Evolutionary conservation across 2,797 vertebrate species (phyloP).

Genomic region (Sternarchorhynchus goeldii): DNA sequence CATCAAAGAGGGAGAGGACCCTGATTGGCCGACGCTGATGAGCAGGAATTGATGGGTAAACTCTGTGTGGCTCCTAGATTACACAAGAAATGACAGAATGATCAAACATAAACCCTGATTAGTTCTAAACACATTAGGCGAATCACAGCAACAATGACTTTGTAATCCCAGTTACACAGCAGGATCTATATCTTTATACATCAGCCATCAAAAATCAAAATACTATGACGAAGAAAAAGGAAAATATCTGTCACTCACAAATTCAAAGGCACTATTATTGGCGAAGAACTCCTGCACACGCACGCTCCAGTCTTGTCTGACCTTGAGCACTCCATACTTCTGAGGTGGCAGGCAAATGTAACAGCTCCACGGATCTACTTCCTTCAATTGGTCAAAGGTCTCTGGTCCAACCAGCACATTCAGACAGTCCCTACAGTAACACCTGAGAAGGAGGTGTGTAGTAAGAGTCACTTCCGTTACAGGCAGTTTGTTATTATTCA

Average conservation of each 20-base stretch:
- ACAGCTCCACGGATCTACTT: slow-evolving; percentile 92
- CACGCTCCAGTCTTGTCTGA: slow-evolving; percentile 85
- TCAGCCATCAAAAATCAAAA: background rate
- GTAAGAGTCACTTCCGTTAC: background rate
- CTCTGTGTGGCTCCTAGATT: slow-evolving; percentile 86
- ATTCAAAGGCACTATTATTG: slow-evolving; percentile 85
- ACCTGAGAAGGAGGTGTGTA: slow-evolving; percentile 69
- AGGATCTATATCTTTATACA: background rate
- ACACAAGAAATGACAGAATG: background rate
- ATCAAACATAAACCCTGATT: background rate
- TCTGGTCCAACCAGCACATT: slow-evolving; percentile 83
- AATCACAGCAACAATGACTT: too few relatives aligned
- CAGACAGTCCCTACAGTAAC: slow-evolving; percentile 94
- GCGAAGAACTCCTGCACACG: slow-evolving; percentile 90
- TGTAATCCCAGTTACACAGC: too few relatives aligned
- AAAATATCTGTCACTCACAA: slow-evolving; percentile 75
- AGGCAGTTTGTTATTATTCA: background rate
- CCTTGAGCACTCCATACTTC: slow-evolving; percentile 78
- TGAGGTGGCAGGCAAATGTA: slow-evolving; percentile 84
- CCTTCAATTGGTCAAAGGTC: slow-evolving; percentile 79
- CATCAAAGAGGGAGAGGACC: slow-evolving; percentile 92
- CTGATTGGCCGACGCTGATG: slow-evolving; percentile 81
- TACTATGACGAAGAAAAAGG: background rate
- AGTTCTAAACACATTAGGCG: background rate
- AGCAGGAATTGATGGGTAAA: slow-evolving; percentile 87